These are phyloP conservation scores for Neopelma chrysocephalum DNA, from an alignment of 2,797 vertebrate genomes.

Conservation along the genomic window DNA sequence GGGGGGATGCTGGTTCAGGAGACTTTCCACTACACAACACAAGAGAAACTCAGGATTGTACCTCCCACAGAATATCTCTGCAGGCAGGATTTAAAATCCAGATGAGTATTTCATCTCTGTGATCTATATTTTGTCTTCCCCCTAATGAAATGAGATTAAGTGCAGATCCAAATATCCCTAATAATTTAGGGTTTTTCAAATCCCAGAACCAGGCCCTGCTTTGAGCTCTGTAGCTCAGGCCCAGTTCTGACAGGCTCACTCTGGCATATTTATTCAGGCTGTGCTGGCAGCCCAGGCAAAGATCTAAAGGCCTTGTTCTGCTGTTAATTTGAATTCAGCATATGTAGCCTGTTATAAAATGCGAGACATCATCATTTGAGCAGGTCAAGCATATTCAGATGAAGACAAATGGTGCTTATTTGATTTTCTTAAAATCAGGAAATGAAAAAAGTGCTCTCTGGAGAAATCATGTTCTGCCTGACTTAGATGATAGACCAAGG, in stretches of 20 bases:
- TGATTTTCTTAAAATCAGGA: constrained; percentile 96
- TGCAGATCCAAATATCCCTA: not conserved
- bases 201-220: not conserved
- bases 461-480: constrained; percentile 94
- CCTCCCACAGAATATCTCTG: not conserved
- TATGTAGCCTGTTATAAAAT: constrained; percentile 83
- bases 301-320: constrained; percentile 73
- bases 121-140: not conserved
- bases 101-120: not conserved
- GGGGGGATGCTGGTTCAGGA: not conserved
- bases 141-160: not conserved
- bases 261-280: constrained; percentile 42
- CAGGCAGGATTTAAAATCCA: not conserved
- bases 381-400: constrained; percentile 96
- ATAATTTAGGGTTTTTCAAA: not conserved
- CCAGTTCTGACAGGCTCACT: constrained; percentile 4
- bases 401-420: constrained; percentile 96
- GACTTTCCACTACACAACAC: not conserved
- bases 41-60: not conserved
- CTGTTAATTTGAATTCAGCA: constrained; percentile 87
- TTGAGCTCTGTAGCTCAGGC: constrained; percentile 18
- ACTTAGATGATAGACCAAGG: constrained; percentile 84
- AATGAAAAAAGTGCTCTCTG: constrained; percentile 94
- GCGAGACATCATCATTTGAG: constrained; percentile 87
- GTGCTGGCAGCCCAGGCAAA: constrained; percentile 54